Base-by-base conservation (phyloP, 2,888 invertebrate genomes). In the Sialis fuliginosa region DNA sequence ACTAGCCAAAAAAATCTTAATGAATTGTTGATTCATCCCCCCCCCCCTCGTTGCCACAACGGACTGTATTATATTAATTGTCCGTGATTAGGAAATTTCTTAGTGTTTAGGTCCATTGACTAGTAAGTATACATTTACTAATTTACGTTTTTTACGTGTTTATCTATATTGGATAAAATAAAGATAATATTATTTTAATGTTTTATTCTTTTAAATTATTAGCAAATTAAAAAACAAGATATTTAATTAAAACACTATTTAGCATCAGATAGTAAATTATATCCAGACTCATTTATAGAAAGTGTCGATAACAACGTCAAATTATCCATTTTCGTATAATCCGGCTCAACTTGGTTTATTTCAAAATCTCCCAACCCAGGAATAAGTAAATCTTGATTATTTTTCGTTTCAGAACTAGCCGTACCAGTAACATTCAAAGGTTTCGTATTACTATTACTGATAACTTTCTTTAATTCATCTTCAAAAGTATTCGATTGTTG, bases 261-360 rank as follows among this genome's bases (percentile, higher is more conserved):
- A 7, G 39, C 39, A 22, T 32, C 35, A 5, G 47, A 47, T 30
- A 47, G 22, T 34, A 47, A 42, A 10, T 30, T 42, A 34, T 47
- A 42, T 35, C 42, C 42, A 12, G 42, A 34, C 39, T 22, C 22
- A 37, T 37, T 37, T 12, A 37, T 10, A 5, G 37, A 37, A 31
- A 47, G 42, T 10, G 39, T 42, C 13, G 62, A 58, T 22, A 66
- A 53, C 33, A 66, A 54, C 0, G 65, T 63, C 43, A 65, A 51
- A 51, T 65, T 66, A 54, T 66, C 66, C 65, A 66, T 65, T 40
- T 55, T 57, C 46, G 60, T 61, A 48, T 65, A 66, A 54, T 66
- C 63, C 5, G 64, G 65, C 54, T 66, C 66, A 8, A 51, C 44
- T 43, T 53, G 52, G 5, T 47, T 31, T 7, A 45, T 31, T 6